Evolutionary conservation across 2,113 vertebrate genomes (phyloP), one percentile per base, ranked within the genome.

Genomic region (Gorilla gorilla): DNA sequence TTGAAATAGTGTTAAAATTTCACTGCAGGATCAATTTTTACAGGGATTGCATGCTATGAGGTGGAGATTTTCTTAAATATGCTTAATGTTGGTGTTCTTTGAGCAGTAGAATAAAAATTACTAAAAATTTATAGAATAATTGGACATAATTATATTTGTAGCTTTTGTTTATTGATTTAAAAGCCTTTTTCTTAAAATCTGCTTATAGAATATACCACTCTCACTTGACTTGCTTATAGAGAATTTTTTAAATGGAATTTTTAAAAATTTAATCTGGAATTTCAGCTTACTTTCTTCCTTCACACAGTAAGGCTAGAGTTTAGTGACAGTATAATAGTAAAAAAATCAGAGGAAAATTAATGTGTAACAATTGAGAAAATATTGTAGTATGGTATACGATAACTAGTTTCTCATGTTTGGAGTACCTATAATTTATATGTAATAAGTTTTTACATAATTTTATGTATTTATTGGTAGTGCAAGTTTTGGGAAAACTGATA

Each of bases 1-100:
- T 89, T 84, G 27, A 93, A 89, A 84, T 70, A 43, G 2, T 76
- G 50, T 76, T 81, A 81, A 59, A 80, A 93, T 93, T 96, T 96
- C 23, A 40, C 32, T 81, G 13, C 6, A 38, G 14, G n/a, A 68
- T 96, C 55, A 30, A 25, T 93, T 93, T 80, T 32, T 25, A 43
- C 35, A 70, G 22, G 6, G 6, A 66, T 40, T 87, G 4, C 27
- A 68, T 48, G 0, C 38, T 45, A 27, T 27, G 38, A 90, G 6
- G 30, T 61, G 12, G 12, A 40, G 4, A 70, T 87, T 94, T 96
- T 89, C 83, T 78, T 86, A 84, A 96, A 72, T 89, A 23, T 7
- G n/a, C 25, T 82, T 59, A 87, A 45, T 27, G 35, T 59, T 38
- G 7, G 1, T 68, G 6, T 93, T 82, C 18, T 87, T 85, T 89